Evolutionary conservation across 1,140 invertebrate species (phyloP).

Genomic region (Brachionus paranguensis): DNA sequence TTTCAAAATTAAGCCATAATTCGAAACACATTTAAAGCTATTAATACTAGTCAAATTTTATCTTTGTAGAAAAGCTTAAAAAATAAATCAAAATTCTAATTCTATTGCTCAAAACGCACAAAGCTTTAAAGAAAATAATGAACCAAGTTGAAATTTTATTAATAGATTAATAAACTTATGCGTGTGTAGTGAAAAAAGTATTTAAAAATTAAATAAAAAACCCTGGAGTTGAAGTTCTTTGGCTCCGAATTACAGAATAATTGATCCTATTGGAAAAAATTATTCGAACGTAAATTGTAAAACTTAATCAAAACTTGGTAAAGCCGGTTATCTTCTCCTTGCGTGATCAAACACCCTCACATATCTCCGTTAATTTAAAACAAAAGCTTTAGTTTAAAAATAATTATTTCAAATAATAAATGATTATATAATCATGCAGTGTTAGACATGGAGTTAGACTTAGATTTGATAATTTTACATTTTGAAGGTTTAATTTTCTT

Average conservation of each 20-base stretch:
- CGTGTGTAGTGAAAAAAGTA: neutral
- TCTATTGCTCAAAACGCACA: neutral
- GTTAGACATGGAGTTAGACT: neutral
- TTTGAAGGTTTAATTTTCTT: neutral
- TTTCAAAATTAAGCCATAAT: neutral
- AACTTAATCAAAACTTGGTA: neutral
- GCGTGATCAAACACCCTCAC: neutral
- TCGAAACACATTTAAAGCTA: neutral
- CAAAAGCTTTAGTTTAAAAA: neutral
- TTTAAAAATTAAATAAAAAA: neutral
- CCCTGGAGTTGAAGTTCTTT: neutral
- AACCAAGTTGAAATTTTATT: neutral
- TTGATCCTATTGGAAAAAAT: neutral
- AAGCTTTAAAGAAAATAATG: neutral
- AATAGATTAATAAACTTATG: neutral
- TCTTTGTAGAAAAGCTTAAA: neutral
- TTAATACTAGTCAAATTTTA: neutral
- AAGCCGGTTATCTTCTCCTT: neutral
- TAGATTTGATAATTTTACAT: conserved; percentile 13
- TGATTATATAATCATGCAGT: conserved; percentile 20
- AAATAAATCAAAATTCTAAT: neutral
- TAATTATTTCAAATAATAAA: neutral
- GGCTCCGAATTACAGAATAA: neutral
- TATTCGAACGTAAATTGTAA: neutral
- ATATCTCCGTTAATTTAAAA: neutral